Conservation (phyloP, 2,888 invertebrate genomes). For the Nemurella pictetii region DNA sequence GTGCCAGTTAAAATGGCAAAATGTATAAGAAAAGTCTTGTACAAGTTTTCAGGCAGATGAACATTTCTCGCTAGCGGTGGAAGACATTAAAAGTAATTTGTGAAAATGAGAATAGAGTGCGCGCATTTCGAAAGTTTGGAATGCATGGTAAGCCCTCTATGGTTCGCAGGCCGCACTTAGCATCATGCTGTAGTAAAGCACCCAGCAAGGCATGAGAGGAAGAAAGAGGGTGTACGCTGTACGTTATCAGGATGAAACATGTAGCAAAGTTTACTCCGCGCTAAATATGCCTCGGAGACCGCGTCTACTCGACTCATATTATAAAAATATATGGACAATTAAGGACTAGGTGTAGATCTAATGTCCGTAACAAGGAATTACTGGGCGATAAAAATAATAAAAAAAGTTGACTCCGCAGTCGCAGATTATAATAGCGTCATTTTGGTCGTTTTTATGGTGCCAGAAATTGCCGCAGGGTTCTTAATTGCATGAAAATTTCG, state of each 20-base stretch:
- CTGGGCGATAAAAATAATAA: background rate
- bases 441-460: background rate
- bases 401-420: background rate
- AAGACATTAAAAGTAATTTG: conserved; percentile 12
- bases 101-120: conserved; percentile 2
- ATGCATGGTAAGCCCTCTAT: background rate
- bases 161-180: too few species aligned
- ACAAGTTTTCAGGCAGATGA: background rate
- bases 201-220: too few species aligned
- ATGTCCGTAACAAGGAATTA: background rate
- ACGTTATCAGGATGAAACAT: conserved; percentile 6
- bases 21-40: background rate
- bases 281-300: background rate
- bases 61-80: background rate
- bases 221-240: too few species aligned
- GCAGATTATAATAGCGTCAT: background rate
- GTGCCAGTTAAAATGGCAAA: background rate
- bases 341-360: background rate
- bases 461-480: background rate
- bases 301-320: background rate
- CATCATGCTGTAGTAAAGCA: too few species aligned
- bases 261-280: background rate
- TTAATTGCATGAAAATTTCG: too few species aligned
- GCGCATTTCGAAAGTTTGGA: background rate
- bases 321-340: conserved; percentile 17